A percentile compares a stretch with the other conserved stretches of the same genome.
These are phyloP conservation scores for Phalera bucephala DNA, from an alignment of 2,888 invertebrate genomes.

Conservation along the genomic window DNA sequence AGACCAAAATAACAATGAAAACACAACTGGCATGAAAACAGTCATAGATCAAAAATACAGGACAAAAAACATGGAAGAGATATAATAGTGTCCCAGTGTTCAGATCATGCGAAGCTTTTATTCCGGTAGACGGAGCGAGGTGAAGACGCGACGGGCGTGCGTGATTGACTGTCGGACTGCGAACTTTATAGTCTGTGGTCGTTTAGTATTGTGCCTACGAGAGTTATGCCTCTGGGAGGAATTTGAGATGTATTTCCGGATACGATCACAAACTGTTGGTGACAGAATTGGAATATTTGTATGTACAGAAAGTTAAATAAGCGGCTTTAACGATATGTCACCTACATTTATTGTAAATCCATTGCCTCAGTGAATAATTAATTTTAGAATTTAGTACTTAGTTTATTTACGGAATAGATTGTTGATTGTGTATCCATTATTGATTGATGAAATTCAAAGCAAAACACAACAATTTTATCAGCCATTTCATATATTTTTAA, in stretches of 20 bases:
- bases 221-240: constrained; percentile 15
- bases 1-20: too few relatives aligned
- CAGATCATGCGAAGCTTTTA: constrained; percentile 63
- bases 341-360: too few relatives aligned
- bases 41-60: constrained; percentile 19
- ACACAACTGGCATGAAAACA: too few relatives aligned
- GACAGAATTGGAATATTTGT: too few relatives aligned
- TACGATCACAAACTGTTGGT: too few relatives aligned
- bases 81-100: constrained; percentile 45
- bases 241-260: too few relatives aligned
- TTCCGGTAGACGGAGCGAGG: constrained; percentile 65
- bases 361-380: too few relatives aligned
- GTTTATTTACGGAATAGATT: not conserved
- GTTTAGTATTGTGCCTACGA: not conserved
- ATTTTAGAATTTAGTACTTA: too few relatives aligned
- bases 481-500: too few relatives aligned
- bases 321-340: too few relatives aligned
- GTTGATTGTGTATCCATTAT: not conserved
- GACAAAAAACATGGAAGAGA: constrained; percentile 40
- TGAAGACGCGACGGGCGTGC: constrained; percentile 44
- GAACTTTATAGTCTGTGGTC: not conserved
- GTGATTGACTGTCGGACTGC: constrained; percentile 51
- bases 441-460: not conserved
- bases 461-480: too few relatives aligned
- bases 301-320: too few relatives aligned